Evolutionary conservation across 2,888 invertebrate genomes (phyloP).

Genomic region (Trisateles emortualis): DNA sequence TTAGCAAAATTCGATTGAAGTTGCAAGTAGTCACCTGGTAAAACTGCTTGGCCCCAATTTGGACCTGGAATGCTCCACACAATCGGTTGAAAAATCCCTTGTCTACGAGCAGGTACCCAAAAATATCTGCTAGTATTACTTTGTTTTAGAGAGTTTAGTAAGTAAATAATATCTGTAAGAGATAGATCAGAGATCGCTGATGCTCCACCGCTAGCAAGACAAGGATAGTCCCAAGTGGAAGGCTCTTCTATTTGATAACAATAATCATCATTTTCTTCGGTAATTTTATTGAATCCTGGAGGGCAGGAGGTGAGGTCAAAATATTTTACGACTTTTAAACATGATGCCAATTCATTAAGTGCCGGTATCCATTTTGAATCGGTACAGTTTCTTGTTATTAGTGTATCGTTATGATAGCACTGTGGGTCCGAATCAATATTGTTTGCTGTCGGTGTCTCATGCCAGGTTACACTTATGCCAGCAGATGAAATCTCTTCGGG

Average conservation of each 20-base stretch:
- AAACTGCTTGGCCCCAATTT: conserved; percentile 67
- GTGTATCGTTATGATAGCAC: conserved; percentile 61
- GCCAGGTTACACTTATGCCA: conserved; percentile 71
- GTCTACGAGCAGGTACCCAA: conserved; percentile 84
- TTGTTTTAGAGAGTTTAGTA: conserved; percentile 62
- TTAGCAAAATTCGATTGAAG: conserved; percentile 55
- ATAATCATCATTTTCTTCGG: conserved; percentile 61
- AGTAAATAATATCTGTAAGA: conserved; percentile 55
- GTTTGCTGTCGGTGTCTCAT: conserved; percentile 53
- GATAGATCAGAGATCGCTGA: conserved; percentile 72
- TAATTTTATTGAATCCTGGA: conserved; percentile 67
- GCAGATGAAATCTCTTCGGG: conserved; percentile 63
- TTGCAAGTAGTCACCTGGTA: conserved; percentile 48
- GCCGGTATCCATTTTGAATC: conserved; percentile 64
- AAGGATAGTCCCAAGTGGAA: conserved; percentile 72
- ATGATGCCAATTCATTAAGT: conserved; percentile 58
- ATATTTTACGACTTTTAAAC: conserved; percentile 59
- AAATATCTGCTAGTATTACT: conserved; percentile 60
- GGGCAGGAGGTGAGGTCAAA: conserved; percentile 68
- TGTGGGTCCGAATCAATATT: conserved; percentile 68
- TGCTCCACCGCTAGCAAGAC: conserved; percentile 73
- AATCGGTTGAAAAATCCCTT: conserved; percentile 73
- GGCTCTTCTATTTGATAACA: conserved; percentile 68
- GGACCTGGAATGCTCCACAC: conserved; percentile 82
- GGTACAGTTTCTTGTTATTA: conserved; percentile 71